phyloP scores from a whole-genome alignment of 2,797 vertebrate species.

The Ambastaia sidthimunki region DNA sequence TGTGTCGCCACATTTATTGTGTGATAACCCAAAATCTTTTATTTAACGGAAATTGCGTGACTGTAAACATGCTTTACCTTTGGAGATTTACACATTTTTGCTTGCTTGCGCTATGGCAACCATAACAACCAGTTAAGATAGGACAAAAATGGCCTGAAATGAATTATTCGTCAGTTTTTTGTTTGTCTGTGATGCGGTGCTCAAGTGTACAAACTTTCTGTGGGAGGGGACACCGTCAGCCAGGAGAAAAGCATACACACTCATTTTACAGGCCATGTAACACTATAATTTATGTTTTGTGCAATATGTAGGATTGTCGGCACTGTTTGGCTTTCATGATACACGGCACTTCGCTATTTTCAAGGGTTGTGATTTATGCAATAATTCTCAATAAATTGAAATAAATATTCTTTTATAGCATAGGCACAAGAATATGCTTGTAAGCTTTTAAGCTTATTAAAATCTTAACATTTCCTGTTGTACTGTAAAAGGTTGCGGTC shows the following conservation, averaged over 20 bases:
- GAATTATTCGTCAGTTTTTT: not conserved
- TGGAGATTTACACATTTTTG: constrained; percentile 15
- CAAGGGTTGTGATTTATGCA: constrained; percentile 60
- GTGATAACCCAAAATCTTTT: constrained; percentile 29
- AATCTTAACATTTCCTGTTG: constrained; percentile 23
- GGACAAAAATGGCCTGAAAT: constrained; percentile 7
- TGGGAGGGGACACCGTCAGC: not conserved
- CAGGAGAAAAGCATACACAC: too few relatives aligned
- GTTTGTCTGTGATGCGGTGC: constrained; percentile 10
- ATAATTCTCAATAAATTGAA: constrained; percentile 56
- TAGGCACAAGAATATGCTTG: constrained; percentile 28
- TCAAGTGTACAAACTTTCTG: constrained; percentile 35
- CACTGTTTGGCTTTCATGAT: constrained; percentile 40
- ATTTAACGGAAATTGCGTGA: constrained; percentile 25
- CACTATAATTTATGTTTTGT: constrained; percentile 44
- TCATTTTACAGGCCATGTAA: constrained; percentile 28
- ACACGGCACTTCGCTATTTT: constrained; percentile 31
- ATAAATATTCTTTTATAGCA: constrained; percentile 48
- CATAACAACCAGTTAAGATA: constrained; percentile 23
- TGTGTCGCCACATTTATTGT: not conserved
- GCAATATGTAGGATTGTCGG: constrained; percentile 47
- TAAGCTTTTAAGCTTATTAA: constrained; percentile 19
- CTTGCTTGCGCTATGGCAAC: constrained; percentile 29
- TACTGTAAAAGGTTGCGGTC: constrained; percentile 8
- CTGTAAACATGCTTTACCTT: constrained; percentile 38